Evolutionary conservation across 2,113 vertebrate species (phyloP).

Genomic region (Microtus richardsoni): DNA sequence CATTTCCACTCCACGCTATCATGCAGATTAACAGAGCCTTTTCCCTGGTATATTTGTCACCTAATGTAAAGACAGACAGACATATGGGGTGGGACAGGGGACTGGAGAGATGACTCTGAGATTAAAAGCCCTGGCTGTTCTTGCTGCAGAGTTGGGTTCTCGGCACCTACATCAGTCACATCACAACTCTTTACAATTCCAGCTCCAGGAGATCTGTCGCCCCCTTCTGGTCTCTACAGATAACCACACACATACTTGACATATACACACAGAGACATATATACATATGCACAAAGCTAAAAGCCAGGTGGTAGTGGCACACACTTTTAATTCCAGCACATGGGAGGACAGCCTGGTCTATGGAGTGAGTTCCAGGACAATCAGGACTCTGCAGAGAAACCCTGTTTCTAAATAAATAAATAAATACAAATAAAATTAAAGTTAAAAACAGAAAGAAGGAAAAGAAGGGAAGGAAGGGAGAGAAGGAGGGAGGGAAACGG

Average conservation of each 20-base stretch:
- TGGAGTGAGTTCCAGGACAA: background rate
- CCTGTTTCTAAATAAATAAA: background rate
- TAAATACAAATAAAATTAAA: background rate
- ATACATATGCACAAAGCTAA: background rate
- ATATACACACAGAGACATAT: background rate
- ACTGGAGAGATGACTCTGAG: background rate
- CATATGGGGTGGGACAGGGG: background rate
- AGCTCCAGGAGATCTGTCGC: background rate
- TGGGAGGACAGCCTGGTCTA: too few species aligned
- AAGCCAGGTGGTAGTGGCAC: background rate
- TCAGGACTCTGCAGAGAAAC: background rate
- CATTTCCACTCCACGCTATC: background rate
- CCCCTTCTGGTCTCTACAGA: background rate
- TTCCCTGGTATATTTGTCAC: background rate
- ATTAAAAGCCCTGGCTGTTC: background rate
- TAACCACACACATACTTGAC: background rate
- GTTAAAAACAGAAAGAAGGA: background rate
- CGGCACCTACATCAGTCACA: background rate
- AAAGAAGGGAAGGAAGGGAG: too few species aligned
- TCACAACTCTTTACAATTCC: background rate
- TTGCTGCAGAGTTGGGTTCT: background rate
- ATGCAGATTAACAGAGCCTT: background rate
- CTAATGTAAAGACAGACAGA: background rate
- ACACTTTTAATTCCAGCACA: background rate
- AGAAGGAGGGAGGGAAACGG: too few species aligned